Evolutionary conservation across 1,140 invertebrate species (phyloP), one percentile per base, ranked within the genome.

Genomic region (Bilobella aurantiaca): DNA sequence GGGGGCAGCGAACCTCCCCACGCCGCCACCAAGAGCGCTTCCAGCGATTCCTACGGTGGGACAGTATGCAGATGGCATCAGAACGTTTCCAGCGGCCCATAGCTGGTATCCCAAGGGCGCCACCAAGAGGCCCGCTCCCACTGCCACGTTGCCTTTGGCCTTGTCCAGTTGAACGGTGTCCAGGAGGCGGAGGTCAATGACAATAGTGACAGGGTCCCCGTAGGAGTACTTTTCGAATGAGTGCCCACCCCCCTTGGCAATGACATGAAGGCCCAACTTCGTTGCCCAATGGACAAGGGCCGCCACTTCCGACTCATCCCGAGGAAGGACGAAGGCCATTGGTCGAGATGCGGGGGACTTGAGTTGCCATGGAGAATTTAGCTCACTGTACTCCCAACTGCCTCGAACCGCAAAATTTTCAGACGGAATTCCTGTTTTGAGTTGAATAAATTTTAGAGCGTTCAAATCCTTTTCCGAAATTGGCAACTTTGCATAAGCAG

Each of bases 211-310:
- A 14, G 53, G 8, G 21, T 57, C 53, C 5, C 53, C 53, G 23
- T 8, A 57, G 8, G 53, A 57, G 23, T 8, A 57, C 53, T 57
- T 57, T 57, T 57, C 53, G 5, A 57, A 21, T 23, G 53, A 57
- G 53, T 57, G 53, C 5, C 53, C 53, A 23, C 53, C 53, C 23
- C 53, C 53, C 23, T 57, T 57, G 5, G 53, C 8, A 57, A 57
- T 5, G 53, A 57, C 21, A 8, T 23, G 53, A 57, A 57, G 5
- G 53, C 27, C 27, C 5, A 57, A 28, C 53, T 57, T 21, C 12
- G 5, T 21, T 12, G 8, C 53, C 8, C 53, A 57, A 23, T 8
- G 53, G n/a, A 57, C 53, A 23, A 23, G 8, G 14, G 53, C 5
- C 23, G 14, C 12, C 5, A 57, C 27, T 8, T 57, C 21, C 5